Evolutionary conservation across 2,113 vertebrate species (phyloP).

Genomic region (Grus americana): DNA sequence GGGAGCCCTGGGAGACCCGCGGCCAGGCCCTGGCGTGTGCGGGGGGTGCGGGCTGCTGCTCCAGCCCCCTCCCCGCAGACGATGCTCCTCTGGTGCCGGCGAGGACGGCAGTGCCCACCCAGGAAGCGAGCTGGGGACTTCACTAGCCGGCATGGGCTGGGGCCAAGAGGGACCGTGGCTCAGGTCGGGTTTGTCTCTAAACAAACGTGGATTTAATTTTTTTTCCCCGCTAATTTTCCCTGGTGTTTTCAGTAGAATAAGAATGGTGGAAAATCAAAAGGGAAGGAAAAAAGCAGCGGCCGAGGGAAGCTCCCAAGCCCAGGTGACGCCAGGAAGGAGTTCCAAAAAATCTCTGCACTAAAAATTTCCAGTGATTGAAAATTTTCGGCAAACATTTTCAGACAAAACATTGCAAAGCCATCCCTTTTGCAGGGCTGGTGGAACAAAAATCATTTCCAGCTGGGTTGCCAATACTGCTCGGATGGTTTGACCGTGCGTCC

Average conservation of each 20-base stretch:
- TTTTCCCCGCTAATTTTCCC: not conserved
- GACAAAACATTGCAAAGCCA: not conserved
- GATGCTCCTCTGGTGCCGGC: fast-evolving
- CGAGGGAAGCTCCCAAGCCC: not conserved
- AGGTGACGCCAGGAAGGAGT: not conserved
- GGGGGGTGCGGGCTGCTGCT: not conserved
- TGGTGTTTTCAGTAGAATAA: not conserved
- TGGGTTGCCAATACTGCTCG: not conserved
- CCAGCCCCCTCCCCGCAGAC: fast-evolving
- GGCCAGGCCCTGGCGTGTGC: not conserved
- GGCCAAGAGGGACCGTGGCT: fast-evolving
- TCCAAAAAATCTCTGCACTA: not conserved
- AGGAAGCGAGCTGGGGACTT: not conserved
- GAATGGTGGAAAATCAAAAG: not conserved
- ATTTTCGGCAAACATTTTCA: not conserved
- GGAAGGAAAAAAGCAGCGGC: not conserved
- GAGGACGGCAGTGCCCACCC: not conserved
- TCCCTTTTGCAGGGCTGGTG: not conserved
- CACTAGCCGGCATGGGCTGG: fast-evolving
- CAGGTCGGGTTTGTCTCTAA: fast-evolving
- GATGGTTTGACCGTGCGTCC: fast-evolving
- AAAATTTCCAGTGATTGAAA: constrained; percentile 44
- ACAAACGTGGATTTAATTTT: not conserved
- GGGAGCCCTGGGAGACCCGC: fast-evolving
- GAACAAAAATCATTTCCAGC: constrained; percentile 5